Base-by-base conservation (phyloP, 2,888 invertebrate genomes). In the Physocephala rufipes region DNA sequence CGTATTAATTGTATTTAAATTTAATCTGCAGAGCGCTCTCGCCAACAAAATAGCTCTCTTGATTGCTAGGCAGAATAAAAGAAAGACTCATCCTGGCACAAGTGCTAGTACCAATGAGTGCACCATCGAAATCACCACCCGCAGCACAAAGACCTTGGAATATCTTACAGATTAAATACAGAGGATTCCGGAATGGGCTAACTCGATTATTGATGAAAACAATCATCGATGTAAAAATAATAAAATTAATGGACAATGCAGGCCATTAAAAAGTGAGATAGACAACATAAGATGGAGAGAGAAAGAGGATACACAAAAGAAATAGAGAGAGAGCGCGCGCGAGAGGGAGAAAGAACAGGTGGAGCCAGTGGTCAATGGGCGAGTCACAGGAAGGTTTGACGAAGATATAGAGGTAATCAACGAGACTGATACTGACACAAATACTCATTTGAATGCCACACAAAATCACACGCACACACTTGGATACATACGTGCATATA, bases 161-260 rank as follows among this genome's bases (percentile, higher is more conserved):
- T 28, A 49, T 66, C 21, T 36, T 47, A 26, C 5, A 36, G 36
- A 36, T 36, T 4, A 36, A 36, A 36, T 36, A 7, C 36, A 9
- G 36, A 36, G 36, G 1, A 49, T 49, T 19, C 21, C 24, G 28
- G 67, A 58, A 28, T 16, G 19, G 58, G 66, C 53, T 66, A 66
- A 66, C 58, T 75, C 72, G 5, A n/a, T 19, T 12, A 19, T 19
- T 49, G 49, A 71, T 71, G 75, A 68, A 75, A 77, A 80, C 79
- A 82, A 82, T 82, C 81, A 82, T 79, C 81, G 80, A 79, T 76
- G 80, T 82, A 82, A 80, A 79, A 81, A 80, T 80, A 81, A 80
- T 76, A 82, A 82, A 82, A 82, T 82, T 81, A 81, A 81, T 79
- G 77, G 79, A 79, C 79, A 79, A 80, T 77, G 36, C 36, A 9